These are phyloP conservation scores for Periplaneta americana DNA, from an alignment of 1,140 invertebrate genomes.

Conservation along the genomic window DNA sequence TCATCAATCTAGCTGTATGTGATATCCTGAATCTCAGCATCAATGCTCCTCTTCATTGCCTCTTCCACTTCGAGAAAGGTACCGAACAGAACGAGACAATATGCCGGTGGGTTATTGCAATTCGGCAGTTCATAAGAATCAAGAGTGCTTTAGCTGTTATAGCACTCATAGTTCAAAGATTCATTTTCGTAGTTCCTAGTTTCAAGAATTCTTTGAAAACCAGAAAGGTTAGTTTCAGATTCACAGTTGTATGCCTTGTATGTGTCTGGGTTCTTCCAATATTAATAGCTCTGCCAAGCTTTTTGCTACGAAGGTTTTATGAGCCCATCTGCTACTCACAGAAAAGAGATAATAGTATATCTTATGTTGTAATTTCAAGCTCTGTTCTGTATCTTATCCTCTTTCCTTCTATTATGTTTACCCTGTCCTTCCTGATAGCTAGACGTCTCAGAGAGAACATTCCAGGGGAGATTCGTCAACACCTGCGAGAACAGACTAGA, in stretches of 20 bases:
- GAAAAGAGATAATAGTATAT: background rate
- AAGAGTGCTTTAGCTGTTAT: background rate
- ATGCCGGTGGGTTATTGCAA: background rate
- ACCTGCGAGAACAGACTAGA: background rate
- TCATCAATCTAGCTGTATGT: background rate
- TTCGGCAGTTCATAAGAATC: background rate
- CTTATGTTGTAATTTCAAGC: background rate
- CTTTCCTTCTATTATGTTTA: background rate
- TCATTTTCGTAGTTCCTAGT: background rate
- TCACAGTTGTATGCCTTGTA: background rate
- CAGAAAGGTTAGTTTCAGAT: background rate
- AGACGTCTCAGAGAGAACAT: background rate
- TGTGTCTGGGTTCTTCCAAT: background rate
- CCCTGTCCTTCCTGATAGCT: background rate
- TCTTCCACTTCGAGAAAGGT: background rate
- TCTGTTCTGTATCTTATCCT: background rate
- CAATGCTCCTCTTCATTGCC: background rate
- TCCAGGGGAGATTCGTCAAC: background rate
- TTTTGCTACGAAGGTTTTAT: background rate
- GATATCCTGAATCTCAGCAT: background rate
- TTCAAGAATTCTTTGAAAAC: background rate
- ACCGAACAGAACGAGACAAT: background rate
- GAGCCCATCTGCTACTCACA: background rate
- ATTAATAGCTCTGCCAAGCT: background rate
- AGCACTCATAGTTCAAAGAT: background rate